Base-by-base conservation (phyloP, 1,140 invertebrate species). In the Procambarus virginalis region DNA sequence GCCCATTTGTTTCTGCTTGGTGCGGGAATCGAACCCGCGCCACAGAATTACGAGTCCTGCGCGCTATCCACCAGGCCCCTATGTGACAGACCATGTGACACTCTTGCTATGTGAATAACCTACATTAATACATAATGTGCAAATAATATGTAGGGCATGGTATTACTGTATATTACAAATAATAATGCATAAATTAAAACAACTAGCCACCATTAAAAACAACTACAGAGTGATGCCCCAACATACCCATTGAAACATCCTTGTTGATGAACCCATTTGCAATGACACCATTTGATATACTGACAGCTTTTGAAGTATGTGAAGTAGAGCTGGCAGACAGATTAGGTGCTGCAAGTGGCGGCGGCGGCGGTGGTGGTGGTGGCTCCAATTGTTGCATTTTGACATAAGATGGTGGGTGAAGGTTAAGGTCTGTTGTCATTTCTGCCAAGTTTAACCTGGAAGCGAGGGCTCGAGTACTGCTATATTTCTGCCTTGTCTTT, bases 361-460 rank as follows among this genome's bases (percentile, higher is more conserved):
- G 34, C 1, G 34, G 34, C n/a, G 78, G 64, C 6, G 68, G 77
- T 51, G 82, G 64, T 46, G 81, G 79, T 49, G 81, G 87, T 2
- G 93, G 93, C 84, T 93, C 92, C 14, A 94, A 82, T 46, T 94
- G 93, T n/a, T 92, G 86, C 14, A 93, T 83, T 81, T 92, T 91
- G 10, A 94, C 91, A 51, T 93, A 85, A 76, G 93, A 92, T 68
- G 94, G 94, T 75, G 94, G 94, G 82, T 93, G 90, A 17, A 94
- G 91, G 80, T 93, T 93, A 12, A 94, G 91, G 92, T 94, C 94
- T 73, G 92, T 91, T 89, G 93, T 94, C 64, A 94, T 92, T 91
- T 94, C 93, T 48, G 93, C 91, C 22, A 94, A 91, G 92, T 94
- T 94, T 10, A 94, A 81, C 91, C 92, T 93, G 20, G 94, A 94